phyloP scores from a whole-genome alignment of 92 coral and sea anemone species.

The Epizoanthus scotinus region DNA sequence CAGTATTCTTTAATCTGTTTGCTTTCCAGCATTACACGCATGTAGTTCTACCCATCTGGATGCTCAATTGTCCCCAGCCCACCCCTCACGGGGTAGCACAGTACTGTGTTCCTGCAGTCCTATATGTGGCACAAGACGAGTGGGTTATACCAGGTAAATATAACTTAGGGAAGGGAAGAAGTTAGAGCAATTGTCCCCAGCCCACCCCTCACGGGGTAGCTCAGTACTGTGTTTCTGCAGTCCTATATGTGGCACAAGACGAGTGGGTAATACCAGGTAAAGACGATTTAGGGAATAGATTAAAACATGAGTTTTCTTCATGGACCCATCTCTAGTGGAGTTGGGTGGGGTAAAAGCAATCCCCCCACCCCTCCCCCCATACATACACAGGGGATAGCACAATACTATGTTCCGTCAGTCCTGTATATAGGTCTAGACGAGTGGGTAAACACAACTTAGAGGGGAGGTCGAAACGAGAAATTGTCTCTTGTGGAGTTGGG shows the following conservation, averaged over 20 bases:
- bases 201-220: conserved; percentile 85
- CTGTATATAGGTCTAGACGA: too few species aligned
- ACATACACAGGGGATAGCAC: too few species aligned
- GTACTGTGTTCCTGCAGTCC: conserved; percentile 91
- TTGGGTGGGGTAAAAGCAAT: too few species aligned
- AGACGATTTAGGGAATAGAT: not conserved
- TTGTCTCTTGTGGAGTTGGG: too few species aligned
- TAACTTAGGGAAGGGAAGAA: not conserved
- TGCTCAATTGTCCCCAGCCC: conserved; percentile 75
- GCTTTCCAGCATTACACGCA: conserved; percentile 73
- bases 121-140: conserved; percentile 82
- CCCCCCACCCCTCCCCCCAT: too few species aligned
- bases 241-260: conserved; percentile 83
- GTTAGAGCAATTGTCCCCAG: too few species aligned
- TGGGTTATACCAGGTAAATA: conserved; percentile 75
- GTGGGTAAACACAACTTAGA: too few species aligned
- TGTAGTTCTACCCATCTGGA: conserved; percentile 86
- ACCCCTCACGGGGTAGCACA: conserved; percentile 85
- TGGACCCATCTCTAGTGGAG: too few species aligned
- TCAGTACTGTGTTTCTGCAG: conserved; percentile 93
- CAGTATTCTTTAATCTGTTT: not conserved
- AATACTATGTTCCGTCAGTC: too few species aligned
- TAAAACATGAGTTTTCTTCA: too few species aligned
- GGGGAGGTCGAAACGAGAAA: too few species aligned
- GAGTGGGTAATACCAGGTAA: conserved; percentile 80